These are phyloP conservation scores for Synodontis membranacea DNA, from an alignment of 2,113 vertebrate genomes.

Conservation along the genomic window DNA sequence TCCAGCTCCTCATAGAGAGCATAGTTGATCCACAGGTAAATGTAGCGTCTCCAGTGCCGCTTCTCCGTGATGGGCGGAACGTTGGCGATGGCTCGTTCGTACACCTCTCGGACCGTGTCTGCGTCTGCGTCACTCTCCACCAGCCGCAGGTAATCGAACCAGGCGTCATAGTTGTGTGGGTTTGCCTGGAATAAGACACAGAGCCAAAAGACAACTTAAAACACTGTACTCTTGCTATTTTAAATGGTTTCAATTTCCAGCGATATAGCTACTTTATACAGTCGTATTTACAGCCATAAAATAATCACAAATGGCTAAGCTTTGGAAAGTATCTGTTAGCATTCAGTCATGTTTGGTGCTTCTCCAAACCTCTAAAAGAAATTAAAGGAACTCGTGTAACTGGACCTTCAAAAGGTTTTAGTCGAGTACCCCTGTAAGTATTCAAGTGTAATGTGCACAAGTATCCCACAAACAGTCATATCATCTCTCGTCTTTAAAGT, in stretches of 20 bases:
- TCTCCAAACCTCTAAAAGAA: background rate
- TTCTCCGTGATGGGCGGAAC: conserved; percentile 92
- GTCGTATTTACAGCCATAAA: too few species aligned
- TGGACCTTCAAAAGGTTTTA: too few species aligned
- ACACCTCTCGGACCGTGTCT: conserved; percentile 87
- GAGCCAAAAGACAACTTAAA: background rate
- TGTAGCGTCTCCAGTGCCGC: conserved; percentile 95
- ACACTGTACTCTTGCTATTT: background rate
- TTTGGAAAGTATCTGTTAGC: background rate
- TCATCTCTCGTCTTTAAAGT: background rate
- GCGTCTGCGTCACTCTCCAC: conserved; percentile 89
- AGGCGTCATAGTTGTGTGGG: conserved; percentile 95
- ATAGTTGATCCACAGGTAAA: conserved; percentile 98
- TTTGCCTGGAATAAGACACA: conserved; percentile 76
- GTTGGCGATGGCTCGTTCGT: conserved; percentile 93
- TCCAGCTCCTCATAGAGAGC: conserved; percentile 95
- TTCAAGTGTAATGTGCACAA: background rate
- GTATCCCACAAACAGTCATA: too few species aligned
- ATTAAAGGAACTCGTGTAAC: background rate
- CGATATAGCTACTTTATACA: background rate
- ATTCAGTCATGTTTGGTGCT: background rate
- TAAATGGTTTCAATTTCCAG: background rate
- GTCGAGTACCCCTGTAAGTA: too few species aligned
- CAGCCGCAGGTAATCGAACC: conserved; percentile 95
- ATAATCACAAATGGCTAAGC: background rate